phyloP scores from a whole-genome alignment of 2,888 invertebrate species.

The Hirtodrosophila duncani region DNA sequence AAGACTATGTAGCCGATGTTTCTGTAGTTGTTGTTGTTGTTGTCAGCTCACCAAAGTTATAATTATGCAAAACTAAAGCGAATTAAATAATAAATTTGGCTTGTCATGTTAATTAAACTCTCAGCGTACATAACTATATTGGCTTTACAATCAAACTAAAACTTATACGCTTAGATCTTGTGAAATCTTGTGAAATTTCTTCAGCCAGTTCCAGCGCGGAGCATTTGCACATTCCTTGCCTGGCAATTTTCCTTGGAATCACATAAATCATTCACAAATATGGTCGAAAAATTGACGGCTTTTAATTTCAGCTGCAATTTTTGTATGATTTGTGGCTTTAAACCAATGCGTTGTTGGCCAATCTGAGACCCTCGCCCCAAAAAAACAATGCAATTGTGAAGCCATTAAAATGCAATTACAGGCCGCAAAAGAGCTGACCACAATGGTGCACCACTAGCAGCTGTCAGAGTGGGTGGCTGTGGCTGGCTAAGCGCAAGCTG shows the following conservation, averaged over 20 bases:
- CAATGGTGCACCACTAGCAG: slow-evolving; percentile 2
- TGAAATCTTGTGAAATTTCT: too few relatives aligned
- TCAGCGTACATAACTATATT: too few relatives aligned
- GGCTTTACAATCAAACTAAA: too few relatives aligned
- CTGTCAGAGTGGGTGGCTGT: slow-evolving; percentile 23
- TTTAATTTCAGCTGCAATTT: slow-evolving; percentile 57
- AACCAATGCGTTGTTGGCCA: not conserved
- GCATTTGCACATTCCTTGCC: slow-evolving; percentile 21
- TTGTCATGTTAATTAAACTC: slow-evolving; percentile 27
- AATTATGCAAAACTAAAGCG: slow-evolving; percentile 55
- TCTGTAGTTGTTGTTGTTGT: slow-evolving; percentile 8
- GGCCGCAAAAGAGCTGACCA: slow-evolving; percentile 8
- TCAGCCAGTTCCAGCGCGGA: too few relatives aligned
- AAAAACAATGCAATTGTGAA: slow-evolving; percentile 37
- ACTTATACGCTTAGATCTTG: too few relatives aligned
- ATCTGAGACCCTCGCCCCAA: slow-evolving; percentile 28
- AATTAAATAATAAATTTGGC: slow-evolving; percentile 36
- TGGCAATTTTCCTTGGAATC: slow-evolving; percentile 12
- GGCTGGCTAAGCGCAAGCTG: too few relatives aligned
- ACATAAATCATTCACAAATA: slow-evolving; percentile 45
- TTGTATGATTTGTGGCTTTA: slow-evolving; percentile 53
- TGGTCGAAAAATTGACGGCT: slow-evolving; percentile 33
- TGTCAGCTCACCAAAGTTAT: slow-evolving; percentile 26
- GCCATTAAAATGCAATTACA: slow-evolving; percentile 69
- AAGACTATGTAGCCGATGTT: too few relatives aligned